Conservation (phyloP, 2,113 vertebrate genomes). For the Apteryx owenii region DNA sequence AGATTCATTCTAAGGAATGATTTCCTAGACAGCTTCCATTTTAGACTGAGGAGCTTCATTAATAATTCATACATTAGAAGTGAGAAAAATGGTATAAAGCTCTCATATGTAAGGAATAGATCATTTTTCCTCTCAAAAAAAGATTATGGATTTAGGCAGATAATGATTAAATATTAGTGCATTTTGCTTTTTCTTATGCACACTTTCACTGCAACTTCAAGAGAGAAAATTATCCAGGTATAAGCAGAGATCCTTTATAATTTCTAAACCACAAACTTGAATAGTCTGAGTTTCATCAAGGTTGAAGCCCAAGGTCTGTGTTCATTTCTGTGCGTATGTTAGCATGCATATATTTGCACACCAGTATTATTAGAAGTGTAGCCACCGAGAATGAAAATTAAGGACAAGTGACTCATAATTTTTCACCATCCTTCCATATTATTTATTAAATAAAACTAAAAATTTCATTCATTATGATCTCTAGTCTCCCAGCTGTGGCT, state of each 20-base stretch:
- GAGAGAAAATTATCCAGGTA: background rate
- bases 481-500: background rate
- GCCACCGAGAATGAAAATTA: background rate
- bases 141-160: background rate
- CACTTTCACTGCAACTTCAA: background rate
- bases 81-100: constrained; percentile 14
- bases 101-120: background rate
- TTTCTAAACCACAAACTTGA: background rate
- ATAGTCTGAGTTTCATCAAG: background rate
- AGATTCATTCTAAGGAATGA: background rate
- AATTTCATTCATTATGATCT: background rate
- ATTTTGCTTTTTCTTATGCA: constrained; percentile 10
- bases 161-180: background rate
- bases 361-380: background rate
- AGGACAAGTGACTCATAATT: background rate
- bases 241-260: background rate
- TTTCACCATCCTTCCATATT: constrained; percentile 10
- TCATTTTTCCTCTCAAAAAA: background rate
- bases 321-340: constrained; percentile 1
- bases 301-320: background rate
- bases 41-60: background rate
- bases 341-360: background rate
- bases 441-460: background rate
- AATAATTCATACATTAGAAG: constrained; percentile 34
- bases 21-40: background rate